Evolutionary conservation across 2,888 invertebrate genomes (phyloP), one percentile per base, ranked within the genome.

Genomic region (Aphelenchoides bicaudatus): DNA sequence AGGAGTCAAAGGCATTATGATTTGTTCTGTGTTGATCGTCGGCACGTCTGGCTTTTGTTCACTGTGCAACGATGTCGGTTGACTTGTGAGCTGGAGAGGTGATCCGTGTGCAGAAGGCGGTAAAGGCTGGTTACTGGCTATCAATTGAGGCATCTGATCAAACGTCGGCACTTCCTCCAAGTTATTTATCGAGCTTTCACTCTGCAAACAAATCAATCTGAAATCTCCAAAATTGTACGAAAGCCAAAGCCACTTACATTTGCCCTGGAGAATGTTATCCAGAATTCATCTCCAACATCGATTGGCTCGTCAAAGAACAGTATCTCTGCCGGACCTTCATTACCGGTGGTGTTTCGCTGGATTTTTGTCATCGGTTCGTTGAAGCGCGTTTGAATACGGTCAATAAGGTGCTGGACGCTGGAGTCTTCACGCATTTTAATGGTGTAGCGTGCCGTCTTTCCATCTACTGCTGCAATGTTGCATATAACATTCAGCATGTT

Each of bases 351-450:
- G 16, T 19, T 19, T 8, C 52, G 31, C 25, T 51, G 52, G 21
- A 51, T 28, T 8, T 19, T 6, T 1, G 31, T 30, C 8, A 38
- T 23, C 1, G 52, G 6, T 13, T 37, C 21, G 8, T 43, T 23
- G 52, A 51, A 51, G 2, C 52, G 52, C n/a, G 38, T 51, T 34
- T 51, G 52, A 19, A 51, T 51, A 3, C 52, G 31, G 3, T 51
- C 52, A 6, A 51, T 19, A 2, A 51, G 52, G 37, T 51, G 52
- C 43, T 43, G 23, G 43, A 51, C 52, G 2, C 38, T 46, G 21
- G 52, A 23, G 13, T n/a, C 21, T 13, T 34, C 27, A 19, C 19
- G 37, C 31, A 34, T 51, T 38, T 51, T 51, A 2, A 51, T 39
- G 8, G 52, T 51, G 52, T 51, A 51, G 10, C 52, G 52, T 6